These are phyloP conservation scores for Paedocypris sp. DNA, from an alignment of 2,113 vertebrate genomes.

Conservation along the genomic window DNA sequence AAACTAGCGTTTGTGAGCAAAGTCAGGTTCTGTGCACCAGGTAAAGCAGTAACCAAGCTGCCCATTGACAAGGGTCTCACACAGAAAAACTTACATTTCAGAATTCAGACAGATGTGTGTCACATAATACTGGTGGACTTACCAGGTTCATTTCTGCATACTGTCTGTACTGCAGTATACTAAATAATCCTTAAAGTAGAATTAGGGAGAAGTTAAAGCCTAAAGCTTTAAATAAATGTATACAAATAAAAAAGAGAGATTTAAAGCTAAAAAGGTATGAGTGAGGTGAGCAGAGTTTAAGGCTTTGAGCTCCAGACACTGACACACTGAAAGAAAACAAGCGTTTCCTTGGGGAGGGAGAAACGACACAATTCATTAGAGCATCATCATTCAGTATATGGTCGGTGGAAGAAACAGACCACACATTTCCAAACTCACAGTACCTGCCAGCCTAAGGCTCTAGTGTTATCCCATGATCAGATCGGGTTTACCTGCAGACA, in stretches of 20 bases:
- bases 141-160: slow-evolving; percentile 82
- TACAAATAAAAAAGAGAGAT: slow-evolving; percentile 20
- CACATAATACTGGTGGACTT: slow-evolving; percentile 77
- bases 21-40: slow-evolving; percentile 60
- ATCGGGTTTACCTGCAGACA: slow-evolving; percentile 54
- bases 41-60: slow-evolving; percentile 33
- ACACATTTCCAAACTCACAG: slow-evolving; percentile 67
- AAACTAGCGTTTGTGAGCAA: slow-evolving; percentile 61
- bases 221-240: slow-evolving; percentile 68
- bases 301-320: slow-evolving; percentile 46
- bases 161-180: slow-evolving; percentile 75
- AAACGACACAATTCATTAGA: slow-evolving; percentile 55
- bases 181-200: slow-evolving; percentile 88
- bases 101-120: slow-evolving; percentile 57
- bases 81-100: slow-evolving; percentile 70
- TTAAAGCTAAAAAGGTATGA: slow-evolving; percentile 32
- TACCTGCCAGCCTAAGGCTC: slow-evolving; percentile 52
- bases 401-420: slow-evolving; percentile 60
- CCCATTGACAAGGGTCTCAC: slow-evolving; percentile 65
- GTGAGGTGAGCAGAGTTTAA: slow-evolving; percentile 43
- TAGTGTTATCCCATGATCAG: slow-evolving; percentile 40
- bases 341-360: slow-evolving; percentile 57
- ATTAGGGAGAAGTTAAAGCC: slow-evolving; percentile 75
- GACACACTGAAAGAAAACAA: slow-evolving; percentile 48
- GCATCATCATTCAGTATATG: slow-evolving; percentile 38